phyloP scores from a whole-genome alignment of 2,888 invertebrate species.

The Drosophila histrio region DNA sequence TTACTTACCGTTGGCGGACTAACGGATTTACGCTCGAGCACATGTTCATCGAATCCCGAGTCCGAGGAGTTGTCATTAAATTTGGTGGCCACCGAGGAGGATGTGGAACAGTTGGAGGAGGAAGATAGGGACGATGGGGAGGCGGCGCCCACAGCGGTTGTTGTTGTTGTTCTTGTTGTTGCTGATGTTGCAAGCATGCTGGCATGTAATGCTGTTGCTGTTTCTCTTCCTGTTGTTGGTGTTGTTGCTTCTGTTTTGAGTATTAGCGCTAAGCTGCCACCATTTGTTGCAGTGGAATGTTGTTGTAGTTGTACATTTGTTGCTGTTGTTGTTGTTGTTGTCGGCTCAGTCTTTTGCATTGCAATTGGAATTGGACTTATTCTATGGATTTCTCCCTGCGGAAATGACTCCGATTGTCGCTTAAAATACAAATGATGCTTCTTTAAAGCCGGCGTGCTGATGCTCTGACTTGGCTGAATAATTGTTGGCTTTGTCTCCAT shows the following conservation, averaged over 20 bases:
- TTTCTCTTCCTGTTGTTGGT: background rate
- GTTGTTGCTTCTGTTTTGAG: slow-evolving; percentile 38
- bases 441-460: slow-evolving; percentile 79
- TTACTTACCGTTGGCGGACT: slow-evolving; percentile 81
- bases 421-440: slow-evolving; percentile 84
- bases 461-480: slow-evolving; percentile 59
- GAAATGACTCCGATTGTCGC: slow-evolving; percentile 83
- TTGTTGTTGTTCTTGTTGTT: slow-evolving; percentile 32
- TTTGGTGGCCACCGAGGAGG: slow-evolving; percentile 80
- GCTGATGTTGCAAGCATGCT: slow-evolving; percentile 2
- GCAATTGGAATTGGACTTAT: slow-evolving; percentile 82
- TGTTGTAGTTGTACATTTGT: slow-evolving; percentile 58
- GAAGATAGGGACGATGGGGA: slow-evolving; percentile 77
- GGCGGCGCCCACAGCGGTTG: slow-evolving; percentile 69
- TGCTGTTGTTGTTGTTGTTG: slow-evolving; percentile 28
- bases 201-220: background rate
- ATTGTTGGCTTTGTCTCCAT: slow-evolving; percentile 38
- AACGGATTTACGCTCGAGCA: slow-evolving; percentile 82
- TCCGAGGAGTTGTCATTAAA: slow-evolving; percentile 89
- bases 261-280: slow-evolving; percentile 35
- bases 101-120: slow-evolving; percentile 75
- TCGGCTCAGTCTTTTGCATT: slow-evolving; percentile 76
- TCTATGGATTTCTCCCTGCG: slow-evolving; percentile 74
- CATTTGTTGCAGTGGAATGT: slow-evolving; percentile 62
- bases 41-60: slow-evolving; percentile 89